These are phyloP conservation scores for Orius insidiosus DNA, from an alignment of 1,140 invertebrate genomes.

Conservation along the genomic window DNA sequence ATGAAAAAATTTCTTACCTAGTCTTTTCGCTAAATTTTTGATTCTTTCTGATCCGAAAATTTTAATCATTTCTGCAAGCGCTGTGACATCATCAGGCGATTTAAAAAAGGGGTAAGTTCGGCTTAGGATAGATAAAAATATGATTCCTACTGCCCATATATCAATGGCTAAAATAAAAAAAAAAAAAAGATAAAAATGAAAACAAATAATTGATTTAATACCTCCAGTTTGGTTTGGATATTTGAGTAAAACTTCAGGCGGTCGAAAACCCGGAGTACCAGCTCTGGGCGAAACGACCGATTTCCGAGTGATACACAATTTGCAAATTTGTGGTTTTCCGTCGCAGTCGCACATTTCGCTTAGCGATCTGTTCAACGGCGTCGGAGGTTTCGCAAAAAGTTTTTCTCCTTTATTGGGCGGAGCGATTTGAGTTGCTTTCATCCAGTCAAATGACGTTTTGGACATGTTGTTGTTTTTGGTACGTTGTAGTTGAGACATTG, in stretches of 20 bases:
- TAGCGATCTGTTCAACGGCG: not conserved
- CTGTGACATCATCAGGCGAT: slow-evolving; percentile 59
- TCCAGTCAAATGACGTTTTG: no score
- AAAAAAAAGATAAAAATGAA: not conserved
- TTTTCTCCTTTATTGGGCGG: no score
- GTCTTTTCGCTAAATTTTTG: slow-evolving; percentile 42
- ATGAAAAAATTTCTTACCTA: slow-evolving; percentile 34
- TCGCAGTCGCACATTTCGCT: slow-evolving; percentile 37
- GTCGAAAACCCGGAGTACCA: slow-evolving; percentile 77
- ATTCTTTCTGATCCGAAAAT: slow-evolving; percentile 57
- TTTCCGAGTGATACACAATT: slow-evolving; percentile 37
- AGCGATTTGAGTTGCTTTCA: no score
- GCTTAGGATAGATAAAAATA: slow-evolving; percentile 61
- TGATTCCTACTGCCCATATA: slow-evolving; percentile 77
- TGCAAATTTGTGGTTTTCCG: slow-evolving; percentile 43
- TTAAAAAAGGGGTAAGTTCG: slow-evolving; percentile 70
- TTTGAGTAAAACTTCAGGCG: slow-evolving; percentile 74
- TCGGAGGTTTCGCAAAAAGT: not conserved
- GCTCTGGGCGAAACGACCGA: slow-evolving; percentile 50
- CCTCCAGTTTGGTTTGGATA: slow-evolving; percentile 54
- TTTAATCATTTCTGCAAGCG: slow-evolving; percentile 65
- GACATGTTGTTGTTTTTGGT: no score
- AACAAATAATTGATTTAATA: no score
- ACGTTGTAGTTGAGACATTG: no score
- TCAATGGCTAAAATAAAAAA: slow-evolving; percentile 47